phyloP scores from a whole-genome alignment of 2,888 invertebrate genomes.

The Lobophora halterata region DNA sequence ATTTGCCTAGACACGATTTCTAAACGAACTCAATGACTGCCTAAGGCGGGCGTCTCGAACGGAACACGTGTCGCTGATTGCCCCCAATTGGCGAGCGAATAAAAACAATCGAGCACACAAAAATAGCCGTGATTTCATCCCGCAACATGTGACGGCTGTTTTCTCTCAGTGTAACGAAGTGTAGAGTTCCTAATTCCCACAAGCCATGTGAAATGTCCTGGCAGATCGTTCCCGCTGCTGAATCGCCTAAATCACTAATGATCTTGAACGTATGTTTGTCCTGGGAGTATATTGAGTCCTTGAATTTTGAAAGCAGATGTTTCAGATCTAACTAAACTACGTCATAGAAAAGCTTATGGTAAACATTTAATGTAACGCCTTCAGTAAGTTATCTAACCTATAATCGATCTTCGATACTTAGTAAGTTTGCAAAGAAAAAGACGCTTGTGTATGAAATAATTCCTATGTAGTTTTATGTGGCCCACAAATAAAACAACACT shows the following conservation, averaged over 20 bases:
- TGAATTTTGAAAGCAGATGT: slow-evolving; percentile 24
- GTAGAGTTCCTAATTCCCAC: slow-evolving; percentile 67
- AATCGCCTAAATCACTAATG: slow-evolving; percentile 62
- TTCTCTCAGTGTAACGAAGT: slow-evolving; percentile 60
- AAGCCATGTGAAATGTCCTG: slow-evolving; percentile 73
- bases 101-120: slow-evolving; percentile 79
- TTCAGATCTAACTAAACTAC: slow-evolving; percentile 12
- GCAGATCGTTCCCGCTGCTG: slow-evolving; percentile 50
- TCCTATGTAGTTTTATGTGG: no score
- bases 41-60: slow-evolving; percentile 64
- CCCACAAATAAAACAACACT: no score
- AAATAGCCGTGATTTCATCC: slow-evolving; percentile 80
- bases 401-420: no score
- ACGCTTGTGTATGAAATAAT: no score
- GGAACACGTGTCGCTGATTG: slow-evolving; percentile 79
- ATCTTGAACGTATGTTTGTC: slow-evolving; percentile 55
- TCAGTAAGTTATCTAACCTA: no score
- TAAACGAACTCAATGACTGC: slow-evolving; percentile 65
- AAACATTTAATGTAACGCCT: not conserved
- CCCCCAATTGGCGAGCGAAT: slow-evolving; percentile 80
- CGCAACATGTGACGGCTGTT: slow-evolving; percentile 73
- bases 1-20: slow-evolving; percentile 45
- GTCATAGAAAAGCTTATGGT: slow-evolving; percentile 7
- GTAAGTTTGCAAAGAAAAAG: no score
- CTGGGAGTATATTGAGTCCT: slow-evolving; percentile 37